A percentile compares a stretch with the other conserved stretches of the same genome.
Evolutionary conservation across 2,113 vertebrate species (phyloP).

Genomic region (Leiothrix lutea): DNA sequence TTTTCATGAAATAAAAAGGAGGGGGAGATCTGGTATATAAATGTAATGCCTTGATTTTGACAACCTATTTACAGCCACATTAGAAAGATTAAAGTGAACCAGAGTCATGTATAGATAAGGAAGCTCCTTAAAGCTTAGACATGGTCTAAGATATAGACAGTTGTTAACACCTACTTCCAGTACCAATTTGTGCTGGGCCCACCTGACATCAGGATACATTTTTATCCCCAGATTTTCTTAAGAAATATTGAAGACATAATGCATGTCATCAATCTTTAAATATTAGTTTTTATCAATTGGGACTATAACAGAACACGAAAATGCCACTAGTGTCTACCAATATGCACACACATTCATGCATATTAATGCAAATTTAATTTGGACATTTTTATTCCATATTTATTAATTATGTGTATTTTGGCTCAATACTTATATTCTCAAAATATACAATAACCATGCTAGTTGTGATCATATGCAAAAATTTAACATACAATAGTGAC

Average conservation of each 20-base stretch:
- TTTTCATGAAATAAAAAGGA: background rate
- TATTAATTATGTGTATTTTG: background rate
- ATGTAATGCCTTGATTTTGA: background rate
- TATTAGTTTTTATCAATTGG: background rate
- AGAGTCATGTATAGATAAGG: background rate
- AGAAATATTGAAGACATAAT: background rate
- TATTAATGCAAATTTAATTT: background rate
- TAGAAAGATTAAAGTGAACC: background rate
- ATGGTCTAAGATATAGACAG: accelerated
- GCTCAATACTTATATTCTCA: background rate
- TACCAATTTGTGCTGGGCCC: background rate
- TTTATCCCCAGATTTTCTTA: background rate
- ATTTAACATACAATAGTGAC: background rate
- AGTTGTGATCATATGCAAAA: background rate
- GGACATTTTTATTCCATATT: background rate
- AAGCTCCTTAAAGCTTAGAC: background rate
- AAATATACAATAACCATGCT: background rate
- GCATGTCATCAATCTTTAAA: background rate
- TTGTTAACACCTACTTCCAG: background rate
- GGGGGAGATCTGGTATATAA: background rate
- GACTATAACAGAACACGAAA: background rate
- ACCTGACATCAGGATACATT: background rate
- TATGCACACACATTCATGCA: background rate
- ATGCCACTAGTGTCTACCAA: background rate
- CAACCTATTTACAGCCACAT: background rate